Conservation (phyloP, 2,113 vertebrate species). For the Lampris incognitus region DNA sequence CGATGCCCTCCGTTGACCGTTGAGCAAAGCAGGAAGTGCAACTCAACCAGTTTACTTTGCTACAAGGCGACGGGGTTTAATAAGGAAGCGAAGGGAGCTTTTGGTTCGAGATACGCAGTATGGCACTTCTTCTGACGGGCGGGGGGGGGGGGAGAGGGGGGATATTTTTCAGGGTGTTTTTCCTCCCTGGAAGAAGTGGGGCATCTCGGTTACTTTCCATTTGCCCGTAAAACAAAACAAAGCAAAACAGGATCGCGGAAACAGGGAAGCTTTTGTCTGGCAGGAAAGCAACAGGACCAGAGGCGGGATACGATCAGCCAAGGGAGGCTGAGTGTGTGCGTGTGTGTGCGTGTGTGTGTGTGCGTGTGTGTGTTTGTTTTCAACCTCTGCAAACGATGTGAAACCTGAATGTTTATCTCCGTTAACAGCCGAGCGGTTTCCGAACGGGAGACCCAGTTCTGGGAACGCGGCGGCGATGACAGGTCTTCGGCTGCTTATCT, state of each 20-base stretch:
- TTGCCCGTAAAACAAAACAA: neutral
- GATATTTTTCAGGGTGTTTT: neutral
- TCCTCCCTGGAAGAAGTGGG: neutral
- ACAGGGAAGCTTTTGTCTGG: neutral
- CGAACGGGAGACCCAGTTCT: neutral
- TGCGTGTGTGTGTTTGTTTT: too few species aligned
- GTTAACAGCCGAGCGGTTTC: neutral
- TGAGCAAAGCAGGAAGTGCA: too few species aligned
- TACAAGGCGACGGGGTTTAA: too few species aligned
- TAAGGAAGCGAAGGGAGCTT: too few species aligned
- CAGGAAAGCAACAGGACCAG: neutral
- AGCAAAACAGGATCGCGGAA: neutral
- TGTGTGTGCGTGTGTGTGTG: too few species aligned
- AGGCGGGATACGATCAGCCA: neutral
- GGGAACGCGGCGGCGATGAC: neutral
- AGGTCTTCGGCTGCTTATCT: neutral
- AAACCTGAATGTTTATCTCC: neutral
- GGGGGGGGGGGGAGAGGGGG: too few species aligned
- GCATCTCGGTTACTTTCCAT: too few species aligned
- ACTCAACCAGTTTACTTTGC: too few species aligned
- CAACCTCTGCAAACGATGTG: neutral
- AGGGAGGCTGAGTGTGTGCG: too few species aligned
- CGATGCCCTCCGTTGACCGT: too few species aligned
- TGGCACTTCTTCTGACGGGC: too few species aligned
- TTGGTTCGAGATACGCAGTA: too few species aligned